Evolutionary conservation across 2,797 vertebrate genomes (phyloP), one percentile per base, ranked within the genome.

Genomic region (Tarsius wallacei): DNA sequence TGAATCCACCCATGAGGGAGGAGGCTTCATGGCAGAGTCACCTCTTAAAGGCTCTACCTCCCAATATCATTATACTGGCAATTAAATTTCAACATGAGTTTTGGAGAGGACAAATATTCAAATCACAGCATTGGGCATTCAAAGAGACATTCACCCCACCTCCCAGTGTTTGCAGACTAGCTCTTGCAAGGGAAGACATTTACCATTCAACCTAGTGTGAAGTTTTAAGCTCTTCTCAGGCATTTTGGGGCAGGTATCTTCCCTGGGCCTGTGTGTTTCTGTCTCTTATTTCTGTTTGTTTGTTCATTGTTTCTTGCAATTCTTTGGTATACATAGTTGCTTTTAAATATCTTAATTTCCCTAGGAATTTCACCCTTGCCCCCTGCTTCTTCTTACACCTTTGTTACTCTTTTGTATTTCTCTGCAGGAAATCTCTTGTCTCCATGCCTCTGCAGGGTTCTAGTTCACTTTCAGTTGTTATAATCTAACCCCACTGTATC

Each of bases 401-500:
- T 90, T 17, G 49, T n/a, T 74, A 68, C 42, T 17, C 14, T 31
- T 26, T 22, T 63, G 0, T 28, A 33, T 81, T 78, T 16, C 26
- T 21, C 4, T 55, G 0, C 16, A 51, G 47, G 9, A 80, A 84
- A 26, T 68, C 21, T 31, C 16, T 59, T 53, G 22, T 33, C 1
- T 24, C 4, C 9, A 6, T 12, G 13, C 13, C 16, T 71, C 51
- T 87, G 22, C 6, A 87, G 1, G 31, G 77, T 55, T 81, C 7
- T 16, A 74, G 55, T 15, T 0, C 31, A 1, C 16, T 78, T 90
- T 26, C 28, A 51, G 66, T 17, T 91, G 85, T 57, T 22, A n/a
- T 10, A 21, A 64, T 3, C 4, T 11, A 28, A 13, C 1, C 0
- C 12, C 22, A 49, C 21, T 55, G 2, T 1, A 33, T 59, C 15